phyloP scores from a whole-genome alignment of 1,140 invertebrate species.

The Trypoxylus dichotomus region DNA sequence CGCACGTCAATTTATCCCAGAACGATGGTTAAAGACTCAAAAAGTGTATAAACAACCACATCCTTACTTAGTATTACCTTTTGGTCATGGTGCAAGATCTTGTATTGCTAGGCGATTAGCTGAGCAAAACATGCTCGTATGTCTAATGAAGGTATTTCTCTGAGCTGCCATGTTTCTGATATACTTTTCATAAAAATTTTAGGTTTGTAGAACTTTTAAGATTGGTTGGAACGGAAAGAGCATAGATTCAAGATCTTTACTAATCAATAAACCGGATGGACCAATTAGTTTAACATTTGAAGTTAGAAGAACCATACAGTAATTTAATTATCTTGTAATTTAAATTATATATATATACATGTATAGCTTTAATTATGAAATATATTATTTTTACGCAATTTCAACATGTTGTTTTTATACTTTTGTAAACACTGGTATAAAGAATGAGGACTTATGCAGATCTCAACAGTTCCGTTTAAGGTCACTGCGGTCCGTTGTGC shows the following conservation, averaged over 20 bases:
- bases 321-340: background rate
- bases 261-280: slow-evolving; percentile 80
- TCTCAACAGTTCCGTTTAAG: too few species aligned
- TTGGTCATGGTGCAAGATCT: slow-evolving; percentile 84
- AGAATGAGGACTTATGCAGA: too few species aligned
- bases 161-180: too few species aligned
- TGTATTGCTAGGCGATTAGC: slow-evolving; percentile 88
- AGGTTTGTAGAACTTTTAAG: slow-evolving; percentile 70
- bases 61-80: slow-evolving; percentile 82
- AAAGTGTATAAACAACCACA: slow-evolving; percentile 60
- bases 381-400: background rate
- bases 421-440: too few species aligned
- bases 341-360: background rate
- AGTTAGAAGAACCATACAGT: slow-evolving; percentile 32
- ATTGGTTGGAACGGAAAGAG: slow-evolving; percentile 67
- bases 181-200: slow-evolving; percentile 19
- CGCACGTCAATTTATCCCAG: slow-evolving; percentile 71
- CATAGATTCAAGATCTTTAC: slow-evolving; percentile 66
- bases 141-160: slow-evolving; percentile 63
- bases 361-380: background rate
- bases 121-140: slow-evolving; percentile 82
- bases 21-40: slow-evolving; percentile 70
- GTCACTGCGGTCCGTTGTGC: too few species aligned
- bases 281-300: slow-evolving; percentile 66
- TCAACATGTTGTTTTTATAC: background rate